Evolutionary conservation across 2,113 vertebrate species (phyloP).

Genomic region (Campylomormyrus numenius): DNA sequence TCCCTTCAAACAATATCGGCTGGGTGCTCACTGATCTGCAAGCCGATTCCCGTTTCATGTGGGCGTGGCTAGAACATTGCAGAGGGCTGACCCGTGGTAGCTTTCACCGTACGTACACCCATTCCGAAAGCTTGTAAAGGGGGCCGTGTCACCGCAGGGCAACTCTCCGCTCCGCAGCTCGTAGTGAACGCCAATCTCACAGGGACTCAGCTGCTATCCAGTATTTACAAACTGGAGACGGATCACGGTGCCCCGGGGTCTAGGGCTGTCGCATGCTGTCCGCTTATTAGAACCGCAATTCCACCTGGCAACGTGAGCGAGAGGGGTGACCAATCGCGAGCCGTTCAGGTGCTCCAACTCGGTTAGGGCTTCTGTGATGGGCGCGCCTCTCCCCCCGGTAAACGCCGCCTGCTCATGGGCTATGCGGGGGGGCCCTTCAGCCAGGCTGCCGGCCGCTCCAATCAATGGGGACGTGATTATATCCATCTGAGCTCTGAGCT

Average conservation of each 20-base stretch:
- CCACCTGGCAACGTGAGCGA: not conserved
- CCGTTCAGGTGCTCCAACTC: not conserved
- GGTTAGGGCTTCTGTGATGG: not conserved
- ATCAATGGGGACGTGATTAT: slow-evolving; percentile 4
- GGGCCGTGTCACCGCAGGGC: not conserved
- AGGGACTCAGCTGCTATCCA: not conserved
- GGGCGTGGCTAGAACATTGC: not conserved
- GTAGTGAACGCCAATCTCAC: not conserved
- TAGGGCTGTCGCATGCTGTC: not conserved
- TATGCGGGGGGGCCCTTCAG: not conserved
- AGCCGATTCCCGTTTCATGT: not conserved
- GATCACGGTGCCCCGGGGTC: not conserved
- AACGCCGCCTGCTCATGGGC: not conserved
- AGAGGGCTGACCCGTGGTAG: not conserved
- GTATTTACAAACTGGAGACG: not conserved
- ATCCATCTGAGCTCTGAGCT: not conserved
- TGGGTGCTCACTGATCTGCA: not conserved
- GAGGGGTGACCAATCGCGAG: not conserved
- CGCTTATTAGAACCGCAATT: not conserved
- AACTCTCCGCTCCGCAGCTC: not conserved
- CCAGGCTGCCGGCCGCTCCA: not conserved
- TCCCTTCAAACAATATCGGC: not conserved
- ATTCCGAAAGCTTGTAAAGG: not conserved
- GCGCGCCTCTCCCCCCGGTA: not conserved
- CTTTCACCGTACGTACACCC: not conserved